phyloP scores from a whole-genome alignment of 2,113 vertebrate genomes.

The Procavia capensis region DNA sequence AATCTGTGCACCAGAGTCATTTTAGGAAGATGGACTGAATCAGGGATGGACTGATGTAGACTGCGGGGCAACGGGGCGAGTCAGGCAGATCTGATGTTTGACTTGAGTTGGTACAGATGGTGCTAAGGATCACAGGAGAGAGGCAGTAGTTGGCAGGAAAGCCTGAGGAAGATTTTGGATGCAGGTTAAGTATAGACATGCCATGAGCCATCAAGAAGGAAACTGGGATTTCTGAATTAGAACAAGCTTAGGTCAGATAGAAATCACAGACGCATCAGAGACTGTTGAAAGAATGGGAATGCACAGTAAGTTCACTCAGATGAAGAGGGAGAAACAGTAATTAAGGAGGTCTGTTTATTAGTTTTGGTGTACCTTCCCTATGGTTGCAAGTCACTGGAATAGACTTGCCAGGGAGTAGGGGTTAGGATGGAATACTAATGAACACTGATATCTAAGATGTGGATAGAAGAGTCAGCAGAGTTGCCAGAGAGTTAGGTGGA shows the following conservation, averaged over 20 bases:
- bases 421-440: neutral
- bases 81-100: neutral
- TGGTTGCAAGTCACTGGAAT: neutral
- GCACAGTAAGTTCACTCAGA: neutral
- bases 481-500: neutral
- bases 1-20: neutral
- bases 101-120: fast-evolving
- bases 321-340: neutral
- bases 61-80: fast-evolving
- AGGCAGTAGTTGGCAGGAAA: fast-evolving
- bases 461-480: neutral
- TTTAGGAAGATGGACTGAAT: neutral
- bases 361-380: neutral
- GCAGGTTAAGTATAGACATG: neutral
- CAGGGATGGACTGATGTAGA: no score
- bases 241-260: neutral
- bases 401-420: neutral
- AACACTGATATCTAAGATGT: neutral
- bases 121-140: neutral
- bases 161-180: neutral
- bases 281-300: neutral
- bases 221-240: neutral
- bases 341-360: neutral
- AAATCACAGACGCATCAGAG: neutral
- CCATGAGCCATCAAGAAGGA: neutral